These are phyloP conservation scores for Thinocorus orbignyianus DNA, from an alignment of 2,113 vertebrate species.

Conservation along the genomic window DNA sequence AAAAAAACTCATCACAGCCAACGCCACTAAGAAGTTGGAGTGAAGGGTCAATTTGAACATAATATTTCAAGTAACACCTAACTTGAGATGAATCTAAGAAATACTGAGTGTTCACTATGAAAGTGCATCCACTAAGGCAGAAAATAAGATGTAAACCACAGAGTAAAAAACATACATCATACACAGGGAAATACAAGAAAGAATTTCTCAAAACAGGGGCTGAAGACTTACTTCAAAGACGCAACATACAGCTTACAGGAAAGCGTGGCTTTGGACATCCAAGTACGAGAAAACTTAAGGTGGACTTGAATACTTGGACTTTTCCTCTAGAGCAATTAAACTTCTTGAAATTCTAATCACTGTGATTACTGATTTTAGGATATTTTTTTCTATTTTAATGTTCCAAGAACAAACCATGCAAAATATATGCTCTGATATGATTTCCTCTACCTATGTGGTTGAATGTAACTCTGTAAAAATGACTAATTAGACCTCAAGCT, in stretches of 20 bases:
- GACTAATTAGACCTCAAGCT: neutral
- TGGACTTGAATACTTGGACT: neutral
- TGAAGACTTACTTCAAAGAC: neutral
- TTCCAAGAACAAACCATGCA: neutral
- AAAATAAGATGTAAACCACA: neutral
- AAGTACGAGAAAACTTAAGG: neutral
- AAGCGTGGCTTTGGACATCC: neutral
- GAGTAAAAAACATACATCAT: neutral
- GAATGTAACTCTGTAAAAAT: neutral
- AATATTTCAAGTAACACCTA: neutral
- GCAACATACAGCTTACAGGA: neutral
- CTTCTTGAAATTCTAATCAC: neutral
- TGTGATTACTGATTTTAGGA: neutral
- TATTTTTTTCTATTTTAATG: neutral
- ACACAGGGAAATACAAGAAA: neutral
- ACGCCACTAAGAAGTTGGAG: neutral
- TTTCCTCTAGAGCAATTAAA: neutral
- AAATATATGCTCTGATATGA: neutral
- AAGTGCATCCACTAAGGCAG: neutral
- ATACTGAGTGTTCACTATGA: neutral
- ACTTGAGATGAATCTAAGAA: neutral
- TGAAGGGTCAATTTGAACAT: neutral
- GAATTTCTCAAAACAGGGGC: neutral
- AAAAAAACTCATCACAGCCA: neutral
- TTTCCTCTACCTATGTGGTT: neutral